Conservation (phyloP, 1,140 invertebrate genomes). For the Procambarus virginalis region DNA sequence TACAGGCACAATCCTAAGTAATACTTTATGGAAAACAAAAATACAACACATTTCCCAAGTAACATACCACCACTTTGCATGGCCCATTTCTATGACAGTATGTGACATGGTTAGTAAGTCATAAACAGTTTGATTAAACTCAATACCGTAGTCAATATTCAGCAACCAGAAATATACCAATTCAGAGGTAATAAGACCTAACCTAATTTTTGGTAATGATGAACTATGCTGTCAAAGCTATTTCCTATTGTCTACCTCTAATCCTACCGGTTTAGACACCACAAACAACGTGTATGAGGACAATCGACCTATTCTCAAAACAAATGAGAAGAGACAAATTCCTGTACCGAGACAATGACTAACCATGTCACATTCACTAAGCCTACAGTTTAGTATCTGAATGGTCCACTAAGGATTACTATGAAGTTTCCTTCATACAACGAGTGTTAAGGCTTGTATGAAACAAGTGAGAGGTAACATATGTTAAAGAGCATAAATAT, state of each 20-base stretch:
- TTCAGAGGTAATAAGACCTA: no score
- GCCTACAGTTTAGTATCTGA: background rate
- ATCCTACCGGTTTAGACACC: background rate
- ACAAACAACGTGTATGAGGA: background rate
- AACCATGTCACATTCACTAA: slow-evolving; percentile 9
- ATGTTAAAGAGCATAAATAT: no score
- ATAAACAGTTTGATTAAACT: background rate
- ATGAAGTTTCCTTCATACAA: background rate
- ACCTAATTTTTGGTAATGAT: no score
- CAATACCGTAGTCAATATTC: no score
- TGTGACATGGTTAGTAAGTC: background rate
- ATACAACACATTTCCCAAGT: background rate
- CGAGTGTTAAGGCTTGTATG: background rate
- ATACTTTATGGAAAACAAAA: slow-evolving; percentile 10
- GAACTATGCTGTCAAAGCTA: background rate
- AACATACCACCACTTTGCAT: slow-evolving; percentile 7
- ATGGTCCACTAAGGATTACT: slow-evolving; percentile 6
- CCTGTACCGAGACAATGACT: background rate
- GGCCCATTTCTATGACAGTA: background rate
- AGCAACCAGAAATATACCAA: no score
- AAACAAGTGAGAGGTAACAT: background rate
- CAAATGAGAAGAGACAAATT: background rate
- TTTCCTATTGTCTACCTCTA: background rate
- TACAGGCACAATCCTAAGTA: background rate
- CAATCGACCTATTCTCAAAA: background rate